phyloP scores from a whole-genome alignment of 53 echinoderm and acorn worm species.

The Luidia sarsii region DNA sequence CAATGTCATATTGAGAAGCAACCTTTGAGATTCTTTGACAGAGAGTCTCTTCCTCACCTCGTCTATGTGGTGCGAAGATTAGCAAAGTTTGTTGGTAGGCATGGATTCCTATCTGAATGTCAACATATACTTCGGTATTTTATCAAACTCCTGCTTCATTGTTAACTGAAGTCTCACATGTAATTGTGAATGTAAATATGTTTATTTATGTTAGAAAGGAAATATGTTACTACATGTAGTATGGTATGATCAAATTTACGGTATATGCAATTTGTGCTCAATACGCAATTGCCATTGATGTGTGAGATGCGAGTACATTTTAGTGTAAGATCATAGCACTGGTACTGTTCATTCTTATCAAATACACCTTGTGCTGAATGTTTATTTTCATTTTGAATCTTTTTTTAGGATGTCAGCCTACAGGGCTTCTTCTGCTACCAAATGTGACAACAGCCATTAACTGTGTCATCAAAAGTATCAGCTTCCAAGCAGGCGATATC shows the following conservation, averaged over 20 bases:
- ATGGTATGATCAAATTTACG: too few species aligned
- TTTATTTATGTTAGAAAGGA: too few species aligned
- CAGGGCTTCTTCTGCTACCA: conserved; percentile 63
- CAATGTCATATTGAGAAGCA: conserved; percentile 75
- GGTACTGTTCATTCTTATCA: too few species aligned
- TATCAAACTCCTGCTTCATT: too few species aligned
- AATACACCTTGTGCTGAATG: too few species aligned
- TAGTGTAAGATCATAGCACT: too few species aligned
- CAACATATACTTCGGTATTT: background rate
- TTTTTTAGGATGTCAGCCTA: conserved; percentile 66
- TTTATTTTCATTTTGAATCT: background rate
- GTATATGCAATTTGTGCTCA: too few species aligned
- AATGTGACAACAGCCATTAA: conserved; percentile 78
- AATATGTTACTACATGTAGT: too few species aligned
- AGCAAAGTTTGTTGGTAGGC: conserved; percentile 78
- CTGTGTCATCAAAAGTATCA: conserved; percentile 65
- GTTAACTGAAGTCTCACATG: too few species aligned
- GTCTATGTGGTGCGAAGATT: conserved; percentile 71
- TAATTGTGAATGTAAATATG: background rate
- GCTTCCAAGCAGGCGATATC: conserved; percentile 72
- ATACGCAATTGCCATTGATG: too few species aligned
- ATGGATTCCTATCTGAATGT: too few species aligned
- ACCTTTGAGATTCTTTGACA: conserved; percentile 77
- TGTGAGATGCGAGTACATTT: too few species aligned
- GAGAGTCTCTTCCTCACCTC: conserved; percentile 68